Evolutionary conservation across 2,113 vertebrate genomes (phyloP), one percentile per base, ranked within the genome.

Genomic region (Nymphicus hollandicus): DNA sequence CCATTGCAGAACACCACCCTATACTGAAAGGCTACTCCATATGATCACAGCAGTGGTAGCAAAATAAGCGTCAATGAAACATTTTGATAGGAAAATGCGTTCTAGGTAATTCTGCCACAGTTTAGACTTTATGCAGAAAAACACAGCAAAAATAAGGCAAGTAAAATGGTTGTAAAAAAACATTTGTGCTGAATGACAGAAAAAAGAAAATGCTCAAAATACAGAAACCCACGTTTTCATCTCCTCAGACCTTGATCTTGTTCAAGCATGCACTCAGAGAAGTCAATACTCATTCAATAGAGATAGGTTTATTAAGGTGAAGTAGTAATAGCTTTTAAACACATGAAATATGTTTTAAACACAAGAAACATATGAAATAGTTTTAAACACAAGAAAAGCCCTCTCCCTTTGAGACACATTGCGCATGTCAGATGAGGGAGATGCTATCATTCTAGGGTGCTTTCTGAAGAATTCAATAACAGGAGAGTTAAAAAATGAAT

Each of bases 191-290:
- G 27, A 86, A 80, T 25, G 27, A 77, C 70, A 79, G 46, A 43
- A 74, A 31, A 79, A 87, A 84, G 17, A 35, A 70, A 86, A 44
- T 2, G 12, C 0, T 0, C 5, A 58, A 29, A 17, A 46, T 22
- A 33, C 2, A 61, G 60, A 78, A 92, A 87, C 9, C 27, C 35
- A 73, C 29, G 19, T 35, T 71, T 69, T 89, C 33, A 50, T 19
- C 41, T 63, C 76, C 17, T 58, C 65, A 80, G 18, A 46, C 18
- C 29, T 31, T 4, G 3, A 24, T 41, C 13, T 4, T 41, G 20
- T 23, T 69, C 66, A 43, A 53, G 31, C 43, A n/a, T 2, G 29
- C 20, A 20, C 55, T 72, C 22, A 5, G 19, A 56, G 11, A 29
- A 24, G 17, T 39, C 58, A 86, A 61, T 35, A 46, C 9, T 65